Percentiles rank a stretch among this genome's conserved stretches.
phyloP scores from a whole-genome alignment of 37 sponge, comb jelly and placozoan species.

The Tethya wilhelma region DNA sequence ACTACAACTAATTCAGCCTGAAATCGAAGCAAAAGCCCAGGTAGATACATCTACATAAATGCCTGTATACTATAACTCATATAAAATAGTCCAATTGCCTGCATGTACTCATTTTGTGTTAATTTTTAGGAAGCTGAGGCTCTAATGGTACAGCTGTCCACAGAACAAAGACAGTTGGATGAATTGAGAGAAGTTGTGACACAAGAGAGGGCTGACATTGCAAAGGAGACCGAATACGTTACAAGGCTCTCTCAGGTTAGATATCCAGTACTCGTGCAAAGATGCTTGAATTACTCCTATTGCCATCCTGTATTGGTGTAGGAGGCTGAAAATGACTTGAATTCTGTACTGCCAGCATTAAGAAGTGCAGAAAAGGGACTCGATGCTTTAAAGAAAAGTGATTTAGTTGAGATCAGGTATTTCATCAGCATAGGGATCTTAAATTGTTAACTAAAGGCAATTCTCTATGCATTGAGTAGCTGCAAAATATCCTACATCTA shows the following conservation, averaged over 20 bases:
- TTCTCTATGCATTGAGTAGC: background rate
- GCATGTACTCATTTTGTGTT: background rate
- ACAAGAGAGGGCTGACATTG: slow-evolving; percentile 19
- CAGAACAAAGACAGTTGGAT: slow-evolving; percentile 21
- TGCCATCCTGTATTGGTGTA: background rate
- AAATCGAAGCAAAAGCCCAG: slow-evolving; percentile 19
- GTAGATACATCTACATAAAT: background rate
- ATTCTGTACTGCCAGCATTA: slow-evolving; percentile 60
- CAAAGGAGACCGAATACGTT: slow-evolving; percentile 32
- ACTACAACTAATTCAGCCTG: slow-evolving; percentile 30
- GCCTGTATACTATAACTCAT: background rate
- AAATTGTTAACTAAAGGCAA: no score
- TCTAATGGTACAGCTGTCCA: slow-evolving; percentile 7
- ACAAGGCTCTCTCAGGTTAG: slow-evolving; percentile 15
- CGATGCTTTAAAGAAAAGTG: slow-evolving; percentile 58
- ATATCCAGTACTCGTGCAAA: no score
- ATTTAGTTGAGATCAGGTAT: slow-evolving; percentile 71
- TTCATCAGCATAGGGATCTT: no score
- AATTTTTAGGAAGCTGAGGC: slow-evolving; percentile 20
- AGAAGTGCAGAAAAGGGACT: slow-evolving; percentile 54
- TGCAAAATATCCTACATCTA: background rate
- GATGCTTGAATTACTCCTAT: no score
- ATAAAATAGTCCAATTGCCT: background rate
- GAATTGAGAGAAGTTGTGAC: slow-evolving; percentile 11
- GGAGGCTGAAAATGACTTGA: slow-evolving; percentile 63